Conservation (phyloP, 2,113 vertebrate genomes). For the Neomonachus schauinslandi region DNA sequence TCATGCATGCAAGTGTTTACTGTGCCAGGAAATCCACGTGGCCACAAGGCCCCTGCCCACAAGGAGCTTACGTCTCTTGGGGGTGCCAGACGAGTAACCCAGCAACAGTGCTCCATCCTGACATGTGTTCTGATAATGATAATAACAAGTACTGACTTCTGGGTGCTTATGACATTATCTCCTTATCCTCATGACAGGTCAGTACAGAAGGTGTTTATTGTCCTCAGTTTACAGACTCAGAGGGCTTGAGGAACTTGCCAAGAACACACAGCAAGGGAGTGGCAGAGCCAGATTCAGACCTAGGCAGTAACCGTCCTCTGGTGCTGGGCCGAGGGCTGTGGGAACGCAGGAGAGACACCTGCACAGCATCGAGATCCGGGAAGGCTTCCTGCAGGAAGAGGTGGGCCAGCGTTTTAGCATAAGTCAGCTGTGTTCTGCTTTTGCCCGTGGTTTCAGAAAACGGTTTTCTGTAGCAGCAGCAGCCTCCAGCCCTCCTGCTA, state of each 20-base stretch:
- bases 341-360: neutral
- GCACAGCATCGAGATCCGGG: neutral
- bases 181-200: neutral
- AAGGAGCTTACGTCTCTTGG: neutral
- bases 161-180: neutral
- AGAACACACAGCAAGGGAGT: neutral
- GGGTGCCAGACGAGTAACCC: neutral
- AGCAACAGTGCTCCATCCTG: neutral
- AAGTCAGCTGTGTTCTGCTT: neutral
- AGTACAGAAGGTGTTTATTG: neutral
- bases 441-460: neutral
- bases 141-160: neutral
- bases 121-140: neutral
- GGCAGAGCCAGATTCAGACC: neutral
- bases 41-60: neutral
- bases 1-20: conserved; percentile 54
- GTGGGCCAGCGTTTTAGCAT: neutral
- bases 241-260: neutral
- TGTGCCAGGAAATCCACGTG: neutral
- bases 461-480: neutral
- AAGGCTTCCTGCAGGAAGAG: neutral
- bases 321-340: neutral
- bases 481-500: neutral
- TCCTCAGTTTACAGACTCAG: neutral
- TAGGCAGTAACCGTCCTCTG: neutral